Evolutionary conservation across 2,888 invertebrate species (phyloP).

Genomic region (Odontocolon sp.): DNA sequence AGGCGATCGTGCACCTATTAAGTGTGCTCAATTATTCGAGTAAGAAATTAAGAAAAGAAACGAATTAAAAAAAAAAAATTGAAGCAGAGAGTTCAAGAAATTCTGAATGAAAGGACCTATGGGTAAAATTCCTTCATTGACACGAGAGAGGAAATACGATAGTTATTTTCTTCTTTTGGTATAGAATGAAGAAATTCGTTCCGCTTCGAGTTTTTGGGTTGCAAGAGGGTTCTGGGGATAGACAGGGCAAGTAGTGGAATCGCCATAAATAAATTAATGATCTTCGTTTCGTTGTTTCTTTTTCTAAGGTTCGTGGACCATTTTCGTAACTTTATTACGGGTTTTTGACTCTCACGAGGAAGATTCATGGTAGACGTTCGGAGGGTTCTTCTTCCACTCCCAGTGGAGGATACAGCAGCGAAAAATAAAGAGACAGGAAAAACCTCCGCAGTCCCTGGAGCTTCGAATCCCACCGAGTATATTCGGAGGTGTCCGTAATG

Average conservation of each 20-base stretch:
- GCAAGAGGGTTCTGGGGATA: neutral
- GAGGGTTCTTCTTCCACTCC: slow-evolving; percentile 3
- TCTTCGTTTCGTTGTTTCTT: neutral
- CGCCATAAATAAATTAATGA: slow-evolving; percentile 33
- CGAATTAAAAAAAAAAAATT: slow-evolving; percentile 9
- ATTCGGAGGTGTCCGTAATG: neutral
- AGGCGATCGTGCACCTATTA: slow-evolving; percentile 39
- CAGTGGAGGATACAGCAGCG: neutral
- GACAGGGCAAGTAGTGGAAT: neutral
- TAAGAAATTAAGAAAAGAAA: slow-evolving; percentile 11
- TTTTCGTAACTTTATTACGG: slow-evolving; percentile 14
- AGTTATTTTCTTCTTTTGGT: neutral
- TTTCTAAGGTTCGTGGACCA: neutral
- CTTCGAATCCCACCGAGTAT: neutral
- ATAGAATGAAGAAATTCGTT: neutral
- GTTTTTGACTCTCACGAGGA: slow-evolving; percentile 14
- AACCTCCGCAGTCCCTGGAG: neutral
- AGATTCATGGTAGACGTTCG: slow-evolving; percentile 4
- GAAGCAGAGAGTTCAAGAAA: slow-evolving; percentile 9
- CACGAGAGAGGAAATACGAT: neutral
- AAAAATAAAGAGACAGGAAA: neutral
- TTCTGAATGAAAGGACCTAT: neutral
- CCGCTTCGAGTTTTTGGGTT: neutral
- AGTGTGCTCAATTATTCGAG: slow-evolving; percentile 15
- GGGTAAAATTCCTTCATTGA: neutral